Base-by-base conservation (phyloP, 2,113 vertebrate species). In the Rhabdomys dilectus region DNA sequence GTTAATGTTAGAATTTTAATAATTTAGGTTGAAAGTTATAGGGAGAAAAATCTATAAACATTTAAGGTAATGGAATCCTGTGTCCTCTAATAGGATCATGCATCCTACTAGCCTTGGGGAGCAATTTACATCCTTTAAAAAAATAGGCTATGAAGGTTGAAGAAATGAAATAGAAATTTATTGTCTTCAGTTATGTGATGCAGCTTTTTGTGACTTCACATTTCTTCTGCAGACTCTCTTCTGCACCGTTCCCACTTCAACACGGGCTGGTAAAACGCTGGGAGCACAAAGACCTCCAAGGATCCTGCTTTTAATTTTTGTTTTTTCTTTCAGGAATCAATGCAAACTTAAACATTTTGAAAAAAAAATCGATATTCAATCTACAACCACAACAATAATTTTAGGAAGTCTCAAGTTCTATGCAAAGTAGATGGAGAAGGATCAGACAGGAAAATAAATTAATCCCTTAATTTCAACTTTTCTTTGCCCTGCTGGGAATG, bases 361-460 rank as follows among this genome's bases (percentile, higher is more conserved):
- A 3, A 29, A 19, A 78, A 95, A 92, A 94, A 97, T 88, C 53
- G 0, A 95, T 94, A 95, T 39, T 96, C 89, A 95, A 97, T 94
- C 95, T 95, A 91, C 96, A 95, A 77, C 29, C 72, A 62, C 95
- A 91, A 91, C 88, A 85, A 51, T 95, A 31, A 95, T 95, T 96
- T 94, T 84, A 96, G 88, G 84, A 96, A 92, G 73, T 80, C 77
- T 86, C 92, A 96, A 89, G 29, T 85, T 95, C 70, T 93, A 84
- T 88, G 87, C 75, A 94, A 94, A 96, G 60, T 81, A 97, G 53
- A 91, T 36, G 58, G 66, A 45, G 72, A 76, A n/a, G 60, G 60
- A 26, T 17, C 31, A 84, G n/a, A 60, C 91, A 26, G 87, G 85
- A 96, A 96, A 94, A 91, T 76, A 95, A 92, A 91, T 80, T 93